Base-by-base conservation (phyloP, 2,888 invertebrate genomes). In the Ornithoptera priamus region DNA sequence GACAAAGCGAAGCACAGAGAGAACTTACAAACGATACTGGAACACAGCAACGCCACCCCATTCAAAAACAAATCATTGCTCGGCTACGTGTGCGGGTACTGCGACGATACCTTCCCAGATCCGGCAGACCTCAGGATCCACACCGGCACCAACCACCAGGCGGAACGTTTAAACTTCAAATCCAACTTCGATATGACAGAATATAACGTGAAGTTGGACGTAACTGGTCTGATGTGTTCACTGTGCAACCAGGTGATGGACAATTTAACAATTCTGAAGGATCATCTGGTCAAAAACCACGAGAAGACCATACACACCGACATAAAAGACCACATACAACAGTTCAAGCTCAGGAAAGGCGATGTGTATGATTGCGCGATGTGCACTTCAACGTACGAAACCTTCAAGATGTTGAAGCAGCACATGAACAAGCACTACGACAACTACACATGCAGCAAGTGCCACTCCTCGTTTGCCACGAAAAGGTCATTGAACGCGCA, bases 401-500 rank as follows among this genome's bases (percentile, higher is more conserved):
- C 90, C 0, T 92, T 90, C 66, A 90, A 90, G 65, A 90, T 88
- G 89, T 24, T 92, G 0, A 88, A 88, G 74, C 90, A 90, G 42
- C 91, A 92, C 59, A 91, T 92, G 91, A 91, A 92, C 12, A 80
- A 81, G 2, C 91, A 91, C 72, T 91, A 90, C 36, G 76, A 76
- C 0, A 90, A 91, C 30, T 90, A 87, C 53, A 78, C 75, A 0
- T 91, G 91, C n/a, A 73, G 66, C 0, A 79, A 81, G 15, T 91
- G 91, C 70, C 83, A 87, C 5, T 77, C 86, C 0, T 77, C 86
- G 0, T 92, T 90, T 5, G 87, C 86, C 0, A 91, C 89, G 0
- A 87, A 86, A 5, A 66, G 90, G 0, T 88, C 89, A 0, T 57
- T 90, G 36, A 85, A 81, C 0, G 82, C 89, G 0, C 91, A 91